Conservation (phyloP, 2,113 vertebrate species). For the Ellobius talpinus region DNA sequence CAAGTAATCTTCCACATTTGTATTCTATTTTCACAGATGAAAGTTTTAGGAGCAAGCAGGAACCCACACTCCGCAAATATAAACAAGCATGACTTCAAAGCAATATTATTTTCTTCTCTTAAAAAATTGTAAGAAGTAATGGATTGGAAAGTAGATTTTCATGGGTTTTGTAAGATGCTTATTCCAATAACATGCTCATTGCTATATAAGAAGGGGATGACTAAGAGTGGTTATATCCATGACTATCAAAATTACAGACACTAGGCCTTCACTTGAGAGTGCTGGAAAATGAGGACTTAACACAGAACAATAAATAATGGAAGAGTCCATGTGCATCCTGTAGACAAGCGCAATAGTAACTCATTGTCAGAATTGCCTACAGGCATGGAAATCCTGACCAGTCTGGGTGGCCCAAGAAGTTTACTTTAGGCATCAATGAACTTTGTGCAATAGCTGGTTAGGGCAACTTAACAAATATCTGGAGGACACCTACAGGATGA, state of each 20-base stretch:
- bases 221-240: neutral
- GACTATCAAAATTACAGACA: neutral
- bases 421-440: neutral
- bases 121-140: neutral
- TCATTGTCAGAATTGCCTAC: neutral
- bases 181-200: neutral
- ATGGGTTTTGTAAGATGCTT: neutral
- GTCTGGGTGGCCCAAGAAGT: neutral
- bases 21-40: neutral
- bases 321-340: neutral
- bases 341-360: neutral
- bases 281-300: neutral
- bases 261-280: neutral
- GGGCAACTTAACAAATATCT: neutral
- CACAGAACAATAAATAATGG: neutral
- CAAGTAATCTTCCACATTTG: neutral
- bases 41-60: neutral
- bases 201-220: neutral
- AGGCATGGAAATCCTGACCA: neutral
- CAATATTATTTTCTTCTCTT: neutral
- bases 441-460: neutral
- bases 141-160: neutral
- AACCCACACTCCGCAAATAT: neutral
- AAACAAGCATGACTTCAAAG: neutral
- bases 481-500: neutral